Evolutionary conservation across 1,140 invertebrate genomes (phyloP).

Genomic region (Drosophila lini): DNA sequence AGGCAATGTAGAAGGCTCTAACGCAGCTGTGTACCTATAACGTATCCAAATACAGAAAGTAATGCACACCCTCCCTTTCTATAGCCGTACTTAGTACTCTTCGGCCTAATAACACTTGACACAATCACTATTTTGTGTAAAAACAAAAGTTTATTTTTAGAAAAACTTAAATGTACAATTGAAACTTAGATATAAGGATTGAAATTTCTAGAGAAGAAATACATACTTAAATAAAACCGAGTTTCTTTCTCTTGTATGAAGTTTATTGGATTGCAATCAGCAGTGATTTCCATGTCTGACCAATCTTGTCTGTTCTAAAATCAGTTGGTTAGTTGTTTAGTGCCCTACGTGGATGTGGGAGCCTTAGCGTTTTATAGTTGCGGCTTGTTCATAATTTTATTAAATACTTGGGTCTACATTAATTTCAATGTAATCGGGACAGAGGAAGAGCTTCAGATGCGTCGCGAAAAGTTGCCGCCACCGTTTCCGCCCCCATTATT

Average conservation of each 20-base stretch:
- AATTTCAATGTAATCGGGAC: conserved; percentile 64
- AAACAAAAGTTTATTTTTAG: conserved; percentile 37
- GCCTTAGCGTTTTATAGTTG: conserved; percentile 24
- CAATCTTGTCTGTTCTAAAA: conserved; percentile 24
- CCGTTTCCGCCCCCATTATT: conserved; percentile 42
- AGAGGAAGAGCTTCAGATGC: conserved; percentile 57
- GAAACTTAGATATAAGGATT: conserved; percentile 48
- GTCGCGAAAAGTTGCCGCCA: conserved; percentile 64
- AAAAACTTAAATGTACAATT: conserved; percentile 43
- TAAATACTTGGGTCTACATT: conserved; percentile 75
- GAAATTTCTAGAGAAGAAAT: conserved; percentile 29
- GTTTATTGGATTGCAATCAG: conserved; percentile 15
- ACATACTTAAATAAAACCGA: conserved; percentile 43
- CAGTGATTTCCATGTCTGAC: conserved; percentile 7
- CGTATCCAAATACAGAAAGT: not conserved
- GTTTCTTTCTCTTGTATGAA: conserved; percentile 14
- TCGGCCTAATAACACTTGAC: not conserved
- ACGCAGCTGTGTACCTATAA: conserved; percentile 27
- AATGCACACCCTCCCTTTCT: not conserved
- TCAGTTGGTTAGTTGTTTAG: conserved; percentile 16
- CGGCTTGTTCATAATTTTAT: conserved; percentile 47
- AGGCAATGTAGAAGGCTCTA: not conserved
- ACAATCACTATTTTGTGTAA: conserved; percentile 9
- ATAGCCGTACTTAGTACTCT: not conserved
- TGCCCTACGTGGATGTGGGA: conserved; percentile 35